Percentiles rank a stretch among this genome's conserved stretches.
These are phyloP conservation scores for Holocentrus rufus DNA, from an alignment of 2,797 vertebrate species.

Conservation along the genomic window DNA sequence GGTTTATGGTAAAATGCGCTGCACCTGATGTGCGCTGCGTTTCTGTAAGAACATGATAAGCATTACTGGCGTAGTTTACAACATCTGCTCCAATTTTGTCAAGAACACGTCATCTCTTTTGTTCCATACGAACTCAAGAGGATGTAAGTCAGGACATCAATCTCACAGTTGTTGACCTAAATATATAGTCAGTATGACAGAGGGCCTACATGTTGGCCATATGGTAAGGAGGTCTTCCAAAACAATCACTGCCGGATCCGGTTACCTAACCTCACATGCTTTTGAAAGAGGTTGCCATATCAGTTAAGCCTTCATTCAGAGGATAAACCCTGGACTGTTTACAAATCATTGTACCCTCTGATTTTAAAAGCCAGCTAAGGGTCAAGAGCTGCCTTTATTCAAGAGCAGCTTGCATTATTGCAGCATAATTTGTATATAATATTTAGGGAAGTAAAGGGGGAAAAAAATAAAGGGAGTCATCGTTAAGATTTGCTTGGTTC, in stretches of 20 bases:
- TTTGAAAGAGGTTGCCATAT: slow-evolving; percentile 59
- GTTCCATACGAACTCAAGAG: slow-evolving; percentile 19
- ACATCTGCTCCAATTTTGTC: slow-evolving; percentile 51
- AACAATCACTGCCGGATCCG: slow-evolving; percentile 74
- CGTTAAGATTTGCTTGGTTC: neutral
- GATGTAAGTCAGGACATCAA: slow-evolving; percentile 66
- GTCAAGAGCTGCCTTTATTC: slow-evolving; percentile 25
- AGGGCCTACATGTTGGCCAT: slow-evolving; percentile 65
- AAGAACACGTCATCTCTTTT: slow-evolving; percentile 47
- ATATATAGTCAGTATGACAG: slow-evolving; percentile 59
- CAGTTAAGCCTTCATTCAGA: slow-evolving; percentile 47
- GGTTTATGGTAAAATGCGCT: slow-evolving; percentile 63
- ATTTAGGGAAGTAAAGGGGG: neutral
- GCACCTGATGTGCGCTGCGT: slow-evolving; percentile 62
- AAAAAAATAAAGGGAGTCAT: no score
- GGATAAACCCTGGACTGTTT: slow-evolving; percentile 47
- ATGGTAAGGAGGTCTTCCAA: slow-evolving; percentile 71
- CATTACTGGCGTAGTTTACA: slow-evolving; percentile 59
- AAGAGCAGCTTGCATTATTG: slow-evolving; percentile 7
- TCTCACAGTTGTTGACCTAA: slow-evolving; percentile 76
- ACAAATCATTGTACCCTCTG: slow-evolving; percentile 46
- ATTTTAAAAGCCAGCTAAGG: slow-evolving; percentile 54
- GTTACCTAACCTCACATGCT: slow-evolving; percentile 74
- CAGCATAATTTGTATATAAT: neutral
- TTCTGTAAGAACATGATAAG: slow-evolving; percentile 54